Percentiles rank a stretch among this genome's conserved stretches.
These are phyloP conservation scores for Bombus terrestris DNA, from an alignment of 1,140 invertebrate genomes.

Conservation along the genomic window DNA sequence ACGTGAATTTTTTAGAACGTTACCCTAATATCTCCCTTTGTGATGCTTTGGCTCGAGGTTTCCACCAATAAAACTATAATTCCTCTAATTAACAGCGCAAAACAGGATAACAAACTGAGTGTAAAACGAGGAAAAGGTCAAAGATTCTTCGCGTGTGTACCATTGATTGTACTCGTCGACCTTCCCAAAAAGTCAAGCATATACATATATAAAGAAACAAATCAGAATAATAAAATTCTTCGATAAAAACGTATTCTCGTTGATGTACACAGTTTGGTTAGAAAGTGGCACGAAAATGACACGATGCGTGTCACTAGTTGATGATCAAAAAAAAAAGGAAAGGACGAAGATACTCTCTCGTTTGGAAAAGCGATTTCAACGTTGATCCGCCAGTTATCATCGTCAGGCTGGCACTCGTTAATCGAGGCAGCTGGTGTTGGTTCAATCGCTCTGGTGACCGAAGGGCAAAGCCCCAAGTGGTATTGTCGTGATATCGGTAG, in stretches of 20 bases:
- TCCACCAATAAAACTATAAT: neutral
- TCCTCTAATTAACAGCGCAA: neutral
- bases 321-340: neutral
- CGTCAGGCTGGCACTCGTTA: neutral
- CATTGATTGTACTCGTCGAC: neutral
- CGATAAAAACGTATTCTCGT: neutral
- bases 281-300: neutral
- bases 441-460: neutral
- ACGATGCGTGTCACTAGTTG: neutral
- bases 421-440: neutral
- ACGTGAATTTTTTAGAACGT: constrained; percentile 52
- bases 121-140: neutral
- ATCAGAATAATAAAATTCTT: neutral
- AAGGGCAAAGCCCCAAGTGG: constrained; percentile 17
- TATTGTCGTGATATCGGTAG: constrained; percentile 39
- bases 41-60: neutral
- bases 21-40: neutral
- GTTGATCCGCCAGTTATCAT: neutral
- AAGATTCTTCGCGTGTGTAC: neutral
- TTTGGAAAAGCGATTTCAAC: neutral
- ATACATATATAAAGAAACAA: neutral
- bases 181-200: neutral
- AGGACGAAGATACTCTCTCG: neutral
- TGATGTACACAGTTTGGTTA: neutral
- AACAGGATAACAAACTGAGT: no score